Conservation (phyloP, 2,797 vertebrate genomes). For the Bufotes viridis region DNA sequence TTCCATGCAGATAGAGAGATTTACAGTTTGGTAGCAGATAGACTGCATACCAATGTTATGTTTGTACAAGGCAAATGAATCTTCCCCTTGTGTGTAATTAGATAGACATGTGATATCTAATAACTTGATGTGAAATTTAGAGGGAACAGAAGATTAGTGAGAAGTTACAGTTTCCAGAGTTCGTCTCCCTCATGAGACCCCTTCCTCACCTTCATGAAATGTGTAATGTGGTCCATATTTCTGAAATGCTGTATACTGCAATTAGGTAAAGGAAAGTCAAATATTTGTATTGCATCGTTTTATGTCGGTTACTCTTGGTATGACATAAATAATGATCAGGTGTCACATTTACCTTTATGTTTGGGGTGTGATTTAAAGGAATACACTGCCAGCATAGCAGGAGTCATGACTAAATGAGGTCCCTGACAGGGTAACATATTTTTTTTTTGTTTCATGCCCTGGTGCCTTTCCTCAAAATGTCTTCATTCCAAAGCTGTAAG, state of each 20-base stretch:
- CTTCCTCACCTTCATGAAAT: conserved; percentile 27
- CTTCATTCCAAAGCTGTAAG: background rate
- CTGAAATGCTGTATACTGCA: background rate
- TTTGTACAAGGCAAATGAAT: conserved; percentile 71
- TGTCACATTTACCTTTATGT: background rate
- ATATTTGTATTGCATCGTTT: background rate
- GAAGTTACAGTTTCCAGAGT: background rate
- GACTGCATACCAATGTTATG: conserved; percentile 41
- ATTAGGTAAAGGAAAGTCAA: background rate
- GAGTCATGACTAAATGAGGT: background rate
- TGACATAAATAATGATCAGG: conserved; percentile 27
- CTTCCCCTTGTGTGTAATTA: conserved; percentile 71
- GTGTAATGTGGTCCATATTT: conserved; percentile 22
- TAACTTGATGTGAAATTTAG: conserved; percentile 72
- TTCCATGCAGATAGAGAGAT: conserved; percentile 45
- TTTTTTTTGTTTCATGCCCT: background rate
- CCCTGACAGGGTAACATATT: background rate
- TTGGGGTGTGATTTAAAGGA: background rate
- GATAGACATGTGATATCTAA: conserved; percentile 72
- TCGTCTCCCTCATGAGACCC: background rate
- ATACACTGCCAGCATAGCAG: background rate
- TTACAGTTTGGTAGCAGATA: conserved; percentile 29
- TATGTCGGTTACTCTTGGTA: background rate
- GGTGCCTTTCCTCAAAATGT: background rate
- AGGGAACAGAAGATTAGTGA: conserved; percentile 29